Conservation (phyloP, 2,888 invertebrate genomes). For the Ichneumoninae sp. region DNA sequence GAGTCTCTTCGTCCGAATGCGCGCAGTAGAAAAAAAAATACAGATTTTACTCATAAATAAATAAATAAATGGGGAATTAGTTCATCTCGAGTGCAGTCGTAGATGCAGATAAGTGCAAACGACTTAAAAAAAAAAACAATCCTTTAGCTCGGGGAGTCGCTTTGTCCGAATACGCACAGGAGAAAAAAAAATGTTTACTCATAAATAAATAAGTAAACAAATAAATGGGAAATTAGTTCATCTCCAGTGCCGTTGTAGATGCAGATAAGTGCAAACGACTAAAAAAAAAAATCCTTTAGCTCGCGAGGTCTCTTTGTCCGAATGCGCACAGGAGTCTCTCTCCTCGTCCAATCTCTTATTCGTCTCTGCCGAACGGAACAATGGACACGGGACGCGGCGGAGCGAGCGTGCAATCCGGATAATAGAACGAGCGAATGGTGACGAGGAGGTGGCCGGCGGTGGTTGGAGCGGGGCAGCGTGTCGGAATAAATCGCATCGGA, state of each 20-base stretch:
- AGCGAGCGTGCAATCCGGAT: slow-evolving; percentile 54
- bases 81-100: neutral
- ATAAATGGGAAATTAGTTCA: neutral
- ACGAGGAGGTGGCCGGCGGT: slow-evolving; percentile 26
- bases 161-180: slow-evolving; percentile 27
- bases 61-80: neutral
- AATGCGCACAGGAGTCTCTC: slow-evolving; percentile 18
- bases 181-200: slow-evolving; percentile 13
- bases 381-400: slow-evolving; percentile 47
- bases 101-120: neutral
- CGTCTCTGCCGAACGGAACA: slow-evolving; percentile 53
- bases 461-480: slow-evolving; percentile 1
- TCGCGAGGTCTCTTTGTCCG: slow-evolving; percentile 31
- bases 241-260: neutral
- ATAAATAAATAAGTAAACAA: neutral
- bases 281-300: neutral
- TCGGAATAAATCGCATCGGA: slow-evolving; percentile 39
- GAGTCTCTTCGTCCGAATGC: slow-evolving; percentile 25
- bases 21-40: neutral
- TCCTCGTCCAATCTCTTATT: slow-evolving; percentile 52
- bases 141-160: slow-evolving; percentile 5
- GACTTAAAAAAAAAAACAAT: neutral
- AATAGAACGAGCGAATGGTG: slow-evolving; percentile 60
- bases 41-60: slow-evolving; percentile 1
- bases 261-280: slow-evolving; percentile 1